Evolutionary conservation across 2,113 vertebrate species (phyloP).

Genomic region (Porphyrio hochstetteri): DNA sequence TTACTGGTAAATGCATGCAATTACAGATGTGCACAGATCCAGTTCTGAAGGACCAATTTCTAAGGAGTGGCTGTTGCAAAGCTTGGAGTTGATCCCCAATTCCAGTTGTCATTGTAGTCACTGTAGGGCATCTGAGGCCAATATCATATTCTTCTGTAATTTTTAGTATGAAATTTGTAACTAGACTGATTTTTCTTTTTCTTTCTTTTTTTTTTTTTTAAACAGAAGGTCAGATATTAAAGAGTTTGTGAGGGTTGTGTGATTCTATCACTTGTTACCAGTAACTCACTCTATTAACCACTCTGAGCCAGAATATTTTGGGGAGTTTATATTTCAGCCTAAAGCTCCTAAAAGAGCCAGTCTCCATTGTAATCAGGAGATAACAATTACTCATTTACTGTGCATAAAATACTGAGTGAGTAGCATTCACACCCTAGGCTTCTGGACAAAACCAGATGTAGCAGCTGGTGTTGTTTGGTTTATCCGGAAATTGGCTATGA

Average conservation of each 20-base stretch:
- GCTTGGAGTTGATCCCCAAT: neutral
- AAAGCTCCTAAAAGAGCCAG: neutral
- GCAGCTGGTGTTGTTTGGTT: neutral
- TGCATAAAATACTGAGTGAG: neutral
- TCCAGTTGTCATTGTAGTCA: neutral
- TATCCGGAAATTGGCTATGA: neutral
- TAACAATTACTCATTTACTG: neutral
- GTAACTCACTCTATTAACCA: neutral
- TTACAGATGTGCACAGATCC: neutral
- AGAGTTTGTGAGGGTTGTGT: neutral
- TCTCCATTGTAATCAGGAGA: neutral
- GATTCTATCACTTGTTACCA: neutral
- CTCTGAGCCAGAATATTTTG: neutral
- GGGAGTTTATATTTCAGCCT: neutral
- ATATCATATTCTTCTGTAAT: neutral
- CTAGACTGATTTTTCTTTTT: neutral
- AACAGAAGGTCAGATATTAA: neutral
- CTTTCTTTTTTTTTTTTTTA: neutral
- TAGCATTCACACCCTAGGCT: neutral
- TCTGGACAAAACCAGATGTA: conserved; percentile 28
- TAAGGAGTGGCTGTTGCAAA: neutral
- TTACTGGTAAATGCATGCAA: neutral
- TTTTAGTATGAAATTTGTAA: neutral
- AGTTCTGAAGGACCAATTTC: neutral
- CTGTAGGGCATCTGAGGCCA: neutral